Percentiles rank a stretch among this genome's conserved stretches.
Conservation (phyloP, 1,140 invertebrate genomes). For the Drosophila nikananu region DNA sequence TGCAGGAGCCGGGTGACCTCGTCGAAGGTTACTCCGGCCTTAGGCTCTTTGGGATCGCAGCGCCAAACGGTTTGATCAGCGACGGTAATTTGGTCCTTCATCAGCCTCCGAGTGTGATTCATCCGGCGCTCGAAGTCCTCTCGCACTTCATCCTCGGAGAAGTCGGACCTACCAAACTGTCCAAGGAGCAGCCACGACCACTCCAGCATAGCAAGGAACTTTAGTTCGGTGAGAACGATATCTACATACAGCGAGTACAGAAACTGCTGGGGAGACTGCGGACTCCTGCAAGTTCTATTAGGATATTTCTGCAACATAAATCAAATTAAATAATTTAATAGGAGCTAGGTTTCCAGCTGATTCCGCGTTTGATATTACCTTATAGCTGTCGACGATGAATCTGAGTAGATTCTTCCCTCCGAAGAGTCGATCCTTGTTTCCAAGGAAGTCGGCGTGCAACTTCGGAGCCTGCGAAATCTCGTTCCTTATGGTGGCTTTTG, state of each 20-base stretch:
- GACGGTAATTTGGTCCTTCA: conserved; percentile 88
- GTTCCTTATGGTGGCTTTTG: too few relatives aligned
- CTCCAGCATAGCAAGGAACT: conserved; percentile 94
- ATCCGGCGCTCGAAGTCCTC: conserved; percentile 88
- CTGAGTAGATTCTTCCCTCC: not conserved
- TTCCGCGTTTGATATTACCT: not conserved
- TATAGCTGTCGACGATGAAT: not conserved
- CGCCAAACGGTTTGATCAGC: conserved; percentile 89
- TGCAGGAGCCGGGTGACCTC: conserved; percentile 92
- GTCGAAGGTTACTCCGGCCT: conserved; percentile 88
- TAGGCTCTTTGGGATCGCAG: conserved; percentile 89
- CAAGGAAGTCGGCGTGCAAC: not conserved
- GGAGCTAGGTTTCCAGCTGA: not conserved
- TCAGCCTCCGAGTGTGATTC: conserved; percentile 88
- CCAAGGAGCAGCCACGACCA: conserved; percentile 93
- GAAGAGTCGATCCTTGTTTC: not conserved
- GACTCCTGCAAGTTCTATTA: conserved; percentile 88
- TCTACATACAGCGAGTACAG: conserved; percentile 92
- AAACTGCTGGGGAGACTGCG: conserved; percentile 92
- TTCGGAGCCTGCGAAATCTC: too few relatives aligned
- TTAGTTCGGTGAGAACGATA: conserved; percentile 91
- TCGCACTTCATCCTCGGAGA: conserved; percentile 87
- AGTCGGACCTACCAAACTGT: conserved; percentile 90
- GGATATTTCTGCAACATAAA: conserved; percentile 38
- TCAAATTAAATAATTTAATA: too few relatives aligned